Percentiles rank a stretch among this genome's conserved stretches.
These are phyloP conservation scores for Leptinotarsa tumamoca DNA, from an alignment of 2,888 invertebrate genomes.

Conservation along the genomic window DNA sequence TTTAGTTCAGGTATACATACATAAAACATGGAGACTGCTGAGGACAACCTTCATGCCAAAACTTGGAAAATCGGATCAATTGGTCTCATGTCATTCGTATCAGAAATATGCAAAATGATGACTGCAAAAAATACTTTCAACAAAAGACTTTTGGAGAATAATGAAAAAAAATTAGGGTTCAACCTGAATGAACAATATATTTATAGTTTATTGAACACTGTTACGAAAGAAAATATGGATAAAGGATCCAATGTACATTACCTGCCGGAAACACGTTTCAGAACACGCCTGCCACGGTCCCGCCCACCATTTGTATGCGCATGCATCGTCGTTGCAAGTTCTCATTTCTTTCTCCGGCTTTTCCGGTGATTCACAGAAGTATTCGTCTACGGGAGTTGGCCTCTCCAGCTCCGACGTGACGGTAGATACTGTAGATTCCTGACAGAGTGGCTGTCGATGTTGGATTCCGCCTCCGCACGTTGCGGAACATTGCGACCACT, in stretches of 20 bases:
- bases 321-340: slow-evolving; percentile 75
- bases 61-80: too few species aligned
- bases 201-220: too few species aligned
- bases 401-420: slow-evolving; percentile 65
- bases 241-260: neutral
- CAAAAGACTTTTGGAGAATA: too few species aligned
- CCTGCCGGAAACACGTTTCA: slow-evolving; percentile 70
- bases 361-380: slow-evolving; percentile 62
- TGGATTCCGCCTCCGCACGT: slow-evolving; percentile 84
- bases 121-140: too few species aligned
- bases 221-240: too few species aligned
- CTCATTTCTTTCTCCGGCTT: slow-evolving; percentile 74
- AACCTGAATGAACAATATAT: too few species aligned
- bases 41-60: too few species aligned
- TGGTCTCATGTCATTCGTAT: too few species aligned
- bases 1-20: too few species aligned
- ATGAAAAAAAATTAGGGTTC: too few species aligned
- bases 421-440: slow-evolving; percentile 63
- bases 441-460: slow-evolving; percentile 69
- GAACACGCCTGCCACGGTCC: slow-evolving; percentile 90
- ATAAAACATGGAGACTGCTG: too few species aligned
- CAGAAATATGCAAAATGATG: too few species aligned
- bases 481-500: slow-evolving; percentile 84
- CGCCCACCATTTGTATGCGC: slow-evolving; percentile 86
- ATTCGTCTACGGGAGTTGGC: slow-evolving; percentile 63